These are phyloP conservation scores for Ellobius talpinus DNA, from an alignment of 2,113 vertebrate species.

Conservation along the genomic window DNA sequence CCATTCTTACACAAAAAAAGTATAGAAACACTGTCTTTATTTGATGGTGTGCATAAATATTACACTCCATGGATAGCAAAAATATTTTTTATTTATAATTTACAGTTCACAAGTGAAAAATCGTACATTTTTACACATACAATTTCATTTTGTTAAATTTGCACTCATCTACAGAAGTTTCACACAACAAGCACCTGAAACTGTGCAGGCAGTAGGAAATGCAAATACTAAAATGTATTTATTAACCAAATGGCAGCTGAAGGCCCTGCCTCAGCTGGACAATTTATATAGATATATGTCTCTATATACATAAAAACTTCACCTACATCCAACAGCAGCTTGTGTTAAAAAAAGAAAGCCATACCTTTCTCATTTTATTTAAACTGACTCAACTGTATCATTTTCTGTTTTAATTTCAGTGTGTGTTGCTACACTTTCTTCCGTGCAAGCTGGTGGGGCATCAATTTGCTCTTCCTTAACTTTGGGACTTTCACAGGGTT, in stretches of 20 bases:
- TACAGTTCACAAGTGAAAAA: slow-evolving; percentile 92
- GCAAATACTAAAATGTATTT: slow-evolving; percentile 99
- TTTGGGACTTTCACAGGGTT: slow-evolving; percentile 86
- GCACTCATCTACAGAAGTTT: slow-evolving; percentile 91
- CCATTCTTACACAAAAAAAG: slow-evolving; percentile 86
- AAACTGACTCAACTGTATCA: slow-evolving; percentile 85
- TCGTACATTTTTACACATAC: slow-evolving; percentile 91
- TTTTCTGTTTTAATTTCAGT: slow-evolving; percentile 90
- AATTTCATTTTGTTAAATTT: slow-evolving; percentile 89
- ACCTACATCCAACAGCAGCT: slow-evolving; percentile 88
- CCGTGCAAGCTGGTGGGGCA: slow-evolving; percentile 84
- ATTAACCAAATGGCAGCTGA: slow-evolving; percentile 91
- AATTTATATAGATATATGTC: slow-evolving; percentile 87
- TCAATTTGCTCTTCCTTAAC: slow-evolving; percentile 92
- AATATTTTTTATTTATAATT: slow-evolving; percentile 99
- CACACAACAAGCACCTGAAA: slow-evolving; percentile 94
- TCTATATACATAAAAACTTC: slow-evolving; percentile 89
- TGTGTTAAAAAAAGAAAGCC: slow-evolving; percentile 82
- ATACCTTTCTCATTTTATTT: slow-evolving; percentile 84
- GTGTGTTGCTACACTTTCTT: slow-evolving; percentile 86
- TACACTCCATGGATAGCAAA: slow-evolving; percentile 97
- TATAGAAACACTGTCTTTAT: slow-evolving; percentile 88
- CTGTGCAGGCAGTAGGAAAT: slow-evolving; percentile 92
- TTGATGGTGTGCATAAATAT: slow-evolving; percentile 93
- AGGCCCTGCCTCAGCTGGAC: slow-evolving; percentile 90